Base-by-base conservation (phyloP, 1,140 invertebrate species). In the Hylyphantes graminicola region DNA sequence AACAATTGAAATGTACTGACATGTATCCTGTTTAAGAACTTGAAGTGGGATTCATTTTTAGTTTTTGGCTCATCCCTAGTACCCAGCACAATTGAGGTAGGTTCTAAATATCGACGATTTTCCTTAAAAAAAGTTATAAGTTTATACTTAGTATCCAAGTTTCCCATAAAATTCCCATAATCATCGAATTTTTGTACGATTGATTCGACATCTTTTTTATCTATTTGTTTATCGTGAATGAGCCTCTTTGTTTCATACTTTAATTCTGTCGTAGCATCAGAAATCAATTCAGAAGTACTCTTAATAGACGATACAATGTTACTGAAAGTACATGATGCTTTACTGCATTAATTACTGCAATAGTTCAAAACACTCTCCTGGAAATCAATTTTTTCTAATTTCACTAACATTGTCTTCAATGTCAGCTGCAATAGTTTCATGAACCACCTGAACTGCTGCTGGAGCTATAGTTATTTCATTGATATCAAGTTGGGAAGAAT, bases 111-210 rank as follows among this genome's bases (percentile, higher is more conserved):
- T 12, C 19, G 19, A 50, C 70, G 11, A 73, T 11, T 50, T 50
- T 11, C 19, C 19, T 73, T 73, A 50, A 73, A 50, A 35, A 53
- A 35, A 13, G 35, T 73, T 50, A 73, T 1, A 15, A 73, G 12
- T 73, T 73, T 73, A 73, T 73, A 51, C 9, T 73, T 73, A 51
- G 50, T 15, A 73, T 73, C 50, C 35, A 73, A 73, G 13, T 17
- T 53, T 73, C 12, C 1, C 50, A 73, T 15, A 50, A 13, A 73
- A 13, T 35, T 50, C 9, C 21, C 70, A 73, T 12, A 35, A 35
- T 35, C 12, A 53, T 73, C 70, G 51, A 73, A 73, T 73, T 10
- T 73, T 73, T 35, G 11, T 50, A 73, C 2, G 3, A 73, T 2
- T 73, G 19, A 15, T 10, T 53, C 50, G 0, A 9, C 50, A n/a